Evolutionary conservation across 2,797 vertebrate species (phyloP), one percentile per base, ranked within the genome.

Genomic region (Enoplosus armatus): DNA sequence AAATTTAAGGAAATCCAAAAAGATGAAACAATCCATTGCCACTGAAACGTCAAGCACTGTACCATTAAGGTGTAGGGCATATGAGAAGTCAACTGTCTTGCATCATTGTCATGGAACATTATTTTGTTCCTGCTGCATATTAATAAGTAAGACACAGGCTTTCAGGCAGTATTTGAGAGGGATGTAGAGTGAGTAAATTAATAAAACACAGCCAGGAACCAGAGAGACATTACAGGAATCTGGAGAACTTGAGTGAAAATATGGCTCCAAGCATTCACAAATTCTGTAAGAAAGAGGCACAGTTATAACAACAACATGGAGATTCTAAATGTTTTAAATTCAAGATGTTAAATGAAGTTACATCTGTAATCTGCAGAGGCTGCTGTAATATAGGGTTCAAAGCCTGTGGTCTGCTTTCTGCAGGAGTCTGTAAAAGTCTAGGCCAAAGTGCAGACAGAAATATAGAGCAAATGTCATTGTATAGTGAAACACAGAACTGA

Each of bases 241-340:
- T 92, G 93, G 51, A 88, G 95, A 91, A 86, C 92, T 89, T 69
- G 92, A 92, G 83, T 91, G 92, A 94, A 87, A 86, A 90, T 91
- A 83, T 77, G 92, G 87, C 90, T 85, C 82, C 90, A 83, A 93
- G 85, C 86, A 80, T 87, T 96, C 94, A 89, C 90, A 94, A 93
- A 96, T 95, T 96, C 95, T 96, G 94, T 54, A 94, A 95, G 71
- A 93, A 91, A 94, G 82, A 94, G 91, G 87, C 66, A 96, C 16
- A 93, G 91, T 90, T 93, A 93, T 67, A 62, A 88, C 51, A 86
- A 79, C 48, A 85, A 76, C 47, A 29, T 41, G 22, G 47, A 81
- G 20, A 84, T 33, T 77, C 15, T 31, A 4, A n/a, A 12, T 39
- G 12, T 10, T 35, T 35, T 35, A 35, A 35, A 47, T 31, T 29